phyloP scores from a whole-genome alignment of 2,888 invertebrate species.

The Metalampra italica region DNA sequence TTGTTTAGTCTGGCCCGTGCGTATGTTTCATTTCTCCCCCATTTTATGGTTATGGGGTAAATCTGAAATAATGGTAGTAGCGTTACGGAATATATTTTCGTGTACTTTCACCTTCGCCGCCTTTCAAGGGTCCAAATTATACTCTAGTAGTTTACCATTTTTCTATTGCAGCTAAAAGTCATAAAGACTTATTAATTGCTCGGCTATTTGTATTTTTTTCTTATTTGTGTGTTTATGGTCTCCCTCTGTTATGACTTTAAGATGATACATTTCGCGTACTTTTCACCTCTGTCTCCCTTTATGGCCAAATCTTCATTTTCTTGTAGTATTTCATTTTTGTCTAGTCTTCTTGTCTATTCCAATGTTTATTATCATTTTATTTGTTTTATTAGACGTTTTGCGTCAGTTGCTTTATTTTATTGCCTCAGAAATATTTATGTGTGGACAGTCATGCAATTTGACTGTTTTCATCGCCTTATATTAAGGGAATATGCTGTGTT shows the following conservation, averaged over 20 bases:
- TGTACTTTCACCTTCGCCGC: not conserved
- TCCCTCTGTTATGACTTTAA: too few relatives aligned
- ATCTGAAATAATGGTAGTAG: not conserved
- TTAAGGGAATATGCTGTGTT: constrained; percentile 30
- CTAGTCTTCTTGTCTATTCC: not conserved
- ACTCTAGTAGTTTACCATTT: not conserved
- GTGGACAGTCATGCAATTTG: too few relatives aligned
- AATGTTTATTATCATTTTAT: not conserved
- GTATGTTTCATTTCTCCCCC: not conserved
- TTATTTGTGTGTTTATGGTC: not conserved
- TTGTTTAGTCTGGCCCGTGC: not conserved
- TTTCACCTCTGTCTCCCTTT: too few relatives aligned
- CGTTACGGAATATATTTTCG: not conserved
- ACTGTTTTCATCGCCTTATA: constrained; percentile 6
- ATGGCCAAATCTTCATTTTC: not conserved
- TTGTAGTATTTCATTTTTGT: not conserved
- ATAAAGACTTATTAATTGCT: not conserved
- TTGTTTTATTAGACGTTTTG: not conserved
- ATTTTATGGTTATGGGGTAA: constrained; percentile 2
- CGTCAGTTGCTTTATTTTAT: not conserved
- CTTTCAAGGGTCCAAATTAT: not conserved
- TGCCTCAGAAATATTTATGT: too few relatives aligned
- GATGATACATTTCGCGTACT: too few relatives aligned
- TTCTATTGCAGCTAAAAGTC: not conserved
- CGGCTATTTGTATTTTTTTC: not conserved